phyloP scores from a whole-genome alignment of 2,888 invertebrate species.

The Pherbina coryleti region DNA sequence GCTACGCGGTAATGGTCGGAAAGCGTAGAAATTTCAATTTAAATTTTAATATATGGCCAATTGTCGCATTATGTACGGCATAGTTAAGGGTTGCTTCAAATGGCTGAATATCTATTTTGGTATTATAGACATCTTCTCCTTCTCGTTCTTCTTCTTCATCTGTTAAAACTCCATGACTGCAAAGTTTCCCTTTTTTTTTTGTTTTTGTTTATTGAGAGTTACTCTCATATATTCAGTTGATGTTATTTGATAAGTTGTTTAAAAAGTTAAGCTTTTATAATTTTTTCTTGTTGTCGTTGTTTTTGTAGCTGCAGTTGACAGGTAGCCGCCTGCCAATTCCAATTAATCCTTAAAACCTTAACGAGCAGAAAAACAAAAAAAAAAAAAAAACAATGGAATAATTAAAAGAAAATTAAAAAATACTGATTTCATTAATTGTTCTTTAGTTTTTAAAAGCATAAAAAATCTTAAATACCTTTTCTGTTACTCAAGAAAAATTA shows the following conservation, averaged over 20 bases:
- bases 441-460: too few relatives aligned
- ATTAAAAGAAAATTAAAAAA: too few relatives aligned
- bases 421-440: neutral
- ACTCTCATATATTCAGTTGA: neutral
- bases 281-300: neutral
- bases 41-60: slow-evolving; percentile 12
- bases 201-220: neutral
- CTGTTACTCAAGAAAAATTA: slow-evolving; percentile 11
- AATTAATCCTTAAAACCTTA: too few relatives aligned
- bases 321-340: neutral
- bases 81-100: neutral
- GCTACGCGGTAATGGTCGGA: neutral
- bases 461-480: neutral
- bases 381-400: too few relatives aligned
- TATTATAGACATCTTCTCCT: neutral
- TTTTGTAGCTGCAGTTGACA: slow-evolving; percentile 11
- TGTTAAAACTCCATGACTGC: too few relatives aligned
- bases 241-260: neutral
- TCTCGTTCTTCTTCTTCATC: too few relatives aligned
- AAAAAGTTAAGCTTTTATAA: neutral
- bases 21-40: slow-evolving; percentile 18
- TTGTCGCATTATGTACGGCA: neutral
- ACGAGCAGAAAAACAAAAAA: too few relatives aligned
- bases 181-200: neutral
- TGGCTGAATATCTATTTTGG: neutral